These are phyloP conservation scores for Lucilia sericata DNA, from an alignment of 1,140 invertebrate species.

Conservation along the genomic window DNA sequence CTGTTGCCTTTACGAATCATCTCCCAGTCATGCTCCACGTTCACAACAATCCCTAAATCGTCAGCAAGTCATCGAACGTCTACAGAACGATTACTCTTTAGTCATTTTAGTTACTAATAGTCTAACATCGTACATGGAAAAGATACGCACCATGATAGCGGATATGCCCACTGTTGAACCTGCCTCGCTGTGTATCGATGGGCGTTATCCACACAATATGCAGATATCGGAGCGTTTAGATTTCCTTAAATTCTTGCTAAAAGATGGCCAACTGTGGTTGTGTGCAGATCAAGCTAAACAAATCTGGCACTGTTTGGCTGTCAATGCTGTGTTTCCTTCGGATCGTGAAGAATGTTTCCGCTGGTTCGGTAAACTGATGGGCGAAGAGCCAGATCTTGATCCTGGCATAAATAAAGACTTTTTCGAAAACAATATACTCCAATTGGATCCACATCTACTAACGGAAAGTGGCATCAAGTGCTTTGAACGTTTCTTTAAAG, in stretches of 20 bases:
- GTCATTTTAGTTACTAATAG: conserved; percentile 95
- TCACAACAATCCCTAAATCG: conserved; percentile 77
- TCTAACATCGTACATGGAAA: conserved; percentile 92
- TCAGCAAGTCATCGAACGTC: conserved; percentile 86
- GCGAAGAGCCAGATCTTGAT: conserved; percentile 96
- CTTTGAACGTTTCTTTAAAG: conserved; percentile 91
- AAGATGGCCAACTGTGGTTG: conserved; percentile 95
- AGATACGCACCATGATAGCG: conserved; percentile 79
- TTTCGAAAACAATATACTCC: conserved; percentile 95
- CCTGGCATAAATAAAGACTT: conserved; percentile 97
- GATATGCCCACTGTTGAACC: conserved; percentile 84
- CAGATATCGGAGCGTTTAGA: conserved; percentile 95
- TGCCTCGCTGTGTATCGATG: conserved; percentile 85
- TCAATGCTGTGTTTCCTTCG: conserved; percentile 89
- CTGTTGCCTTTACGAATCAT: conserved; percentile 90
- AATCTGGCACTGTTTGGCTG: conserved; percentile 96
- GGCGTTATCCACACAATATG: conserved; percentile 89
- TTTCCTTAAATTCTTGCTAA: conserved; percentile 91
- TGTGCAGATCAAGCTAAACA: conserved; percentile 96
- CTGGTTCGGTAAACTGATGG: conserved; percentile 99
- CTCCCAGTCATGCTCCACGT: conserved; percentile 77
- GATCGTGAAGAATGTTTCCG: conserved; percentile 98
- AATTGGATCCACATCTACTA: conserved; percentile 89
- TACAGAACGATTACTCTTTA: conserved; percentile 92
- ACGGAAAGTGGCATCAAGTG: conserved; percentile 97